phyloP scores from a whole-genome alignment of 2,888 invertebrate genomes.

The Scaptodrosophila latifasciaeformis region DNA sequence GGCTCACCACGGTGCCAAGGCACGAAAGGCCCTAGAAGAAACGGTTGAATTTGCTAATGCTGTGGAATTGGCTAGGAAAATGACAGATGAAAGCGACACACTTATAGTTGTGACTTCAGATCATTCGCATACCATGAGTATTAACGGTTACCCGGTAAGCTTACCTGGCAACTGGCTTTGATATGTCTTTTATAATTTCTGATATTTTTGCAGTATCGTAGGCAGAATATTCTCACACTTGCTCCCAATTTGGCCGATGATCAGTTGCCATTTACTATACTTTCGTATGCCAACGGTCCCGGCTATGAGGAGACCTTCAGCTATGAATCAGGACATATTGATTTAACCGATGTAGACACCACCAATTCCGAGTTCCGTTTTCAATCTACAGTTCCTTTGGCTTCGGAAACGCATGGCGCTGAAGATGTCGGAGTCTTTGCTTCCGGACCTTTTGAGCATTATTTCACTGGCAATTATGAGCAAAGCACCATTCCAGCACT shows the following conservation, averaged over 20 bases:
- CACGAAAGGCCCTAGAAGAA: conserved; percentile 85
- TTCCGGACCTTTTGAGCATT: conserved; percentile 84
- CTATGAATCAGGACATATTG: conserved; percentile 38
- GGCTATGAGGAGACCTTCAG: conserved; percentile 76
- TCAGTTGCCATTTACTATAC: conserved; percentile 79
- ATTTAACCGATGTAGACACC: conserved; percentile 52
- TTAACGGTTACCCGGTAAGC: conserved; percentile 83
- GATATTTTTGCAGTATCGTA: conserved; percentile 14
- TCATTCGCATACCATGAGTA: conserved; percentile 86
- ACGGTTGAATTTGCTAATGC: conserved; percentile 86
- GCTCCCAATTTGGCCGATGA: conserved; percentile 77
- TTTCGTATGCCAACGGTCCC: conserved; percentile 86
- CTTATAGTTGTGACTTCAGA: conserved; percentile 88
- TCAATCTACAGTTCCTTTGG: conserved; percentile 79
- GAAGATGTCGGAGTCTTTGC: conserved; percentile 88
- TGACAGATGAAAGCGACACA: conserved; percentile 82
- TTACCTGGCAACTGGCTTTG: neutral
- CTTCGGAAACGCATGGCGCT: conserved; percentile 83
- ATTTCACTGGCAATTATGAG: conserved; percentile 86
- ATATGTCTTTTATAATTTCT: neutral
- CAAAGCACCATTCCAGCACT: conserved; percentile 86
- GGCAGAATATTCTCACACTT: conserved; percentile 76
- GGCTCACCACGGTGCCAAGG: conserved; percentile 80
- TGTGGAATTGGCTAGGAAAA: conserved; percentile 78
- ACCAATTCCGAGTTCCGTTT: conserved; percentile 70